These are phyloP conservation scores for Ganaspis brasiliensis DNA, from an alignment of 2,888 invertebrate genomes.

Conservation along the genomic window DNA sequence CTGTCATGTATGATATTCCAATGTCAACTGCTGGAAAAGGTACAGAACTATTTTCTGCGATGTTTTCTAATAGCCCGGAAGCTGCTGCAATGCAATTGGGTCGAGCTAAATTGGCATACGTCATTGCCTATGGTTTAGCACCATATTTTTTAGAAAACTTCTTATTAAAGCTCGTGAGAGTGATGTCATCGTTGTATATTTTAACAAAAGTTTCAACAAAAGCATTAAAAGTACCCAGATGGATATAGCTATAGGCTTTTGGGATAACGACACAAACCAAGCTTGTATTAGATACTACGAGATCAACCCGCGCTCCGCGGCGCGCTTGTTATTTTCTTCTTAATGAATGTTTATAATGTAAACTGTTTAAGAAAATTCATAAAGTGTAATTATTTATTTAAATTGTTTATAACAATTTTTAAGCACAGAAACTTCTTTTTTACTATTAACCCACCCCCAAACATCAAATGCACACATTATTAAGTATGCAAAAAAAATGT, in stretches of 20 bases:
- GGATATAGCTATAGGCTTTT: conserved; percentile 45
- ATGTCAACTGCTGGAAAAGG: conserved; percentile 37
- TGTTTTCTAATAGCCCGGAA: conserved; percentile 38
- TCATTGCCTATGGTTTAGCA: conserved; percentile 43
- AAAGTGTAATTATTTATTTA: too few relatives aligned
- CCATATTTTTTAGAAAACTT: conserved; percentile 38
- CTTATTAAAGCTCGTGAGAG: conserved; percentile 3
- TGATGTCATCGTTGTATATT: conserved; percentile 34
- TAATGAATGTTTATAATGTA: too few relatives aligned
- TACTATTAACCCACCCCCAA: too few relatives aligned
- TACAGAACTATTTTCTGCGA: conserved; percentile 33
- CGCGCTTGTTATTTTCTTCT: too few relatives aligned
- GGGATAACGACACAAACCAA: conserved; percentile 5
- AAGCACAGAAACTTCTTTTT: too few relatives aligned
- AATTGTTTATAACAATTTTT: too few relatives aligned
- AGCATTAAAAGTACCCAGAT: conserved; percentile 49
- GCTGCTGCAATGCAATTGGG: conserved; percentile 40
- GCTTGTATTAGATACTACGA: conserved; percentile 11
- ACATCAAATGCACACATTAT: too few relatives aligned
- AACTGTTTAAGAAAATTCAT: too few relatives aligned
- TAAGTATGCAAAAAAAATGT: too few relatives aligned
- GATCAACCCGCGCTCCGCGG: too few relatives aligned
- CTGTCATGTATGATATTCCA: conserved; percentile 18
- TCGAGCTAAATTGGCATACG: conserved; percentile 41
- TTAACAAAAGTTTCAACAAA: conserved; percentile 58